A percentile compares a stretch with the other conserved stretches of the same genome.
These are phyloP conservation scores for Sabatieria punctata DNA, from an alignment of 2,888 invertebrate species.

Conservation along the genomic window DNA sequence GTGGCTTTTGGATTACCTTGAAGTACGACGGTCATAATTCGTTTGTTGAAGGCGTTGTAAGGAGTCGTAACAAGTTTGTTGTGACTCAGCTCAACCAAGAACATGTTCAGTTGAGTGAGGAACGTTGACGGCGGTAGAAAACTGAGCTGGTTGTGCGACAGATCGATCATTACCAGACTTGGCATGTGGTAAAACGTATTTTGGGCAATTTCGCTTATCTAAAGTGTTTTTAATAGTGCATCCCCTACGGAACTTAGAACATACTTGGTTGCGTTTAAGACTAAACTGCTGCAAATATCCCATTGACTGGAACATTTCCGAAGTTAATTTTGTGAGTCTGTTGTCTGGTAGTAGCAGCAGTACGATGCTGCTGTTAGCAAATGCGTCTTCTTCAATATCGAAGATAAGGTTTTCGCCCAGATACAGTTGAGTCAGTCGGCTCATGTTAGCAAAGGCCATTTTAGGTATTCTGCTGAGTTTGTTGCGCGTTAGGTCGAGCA, in stretches of 20 bases:
- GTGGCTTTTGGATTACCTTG: slow-evolving; percentile 19
- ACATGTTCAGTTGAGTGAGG: slow-evolving; percentile 25
- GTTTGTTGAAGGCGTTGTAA: slow-evolving; percentile 26
- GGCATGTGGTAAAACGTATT: slow-evolving; percentile 28
- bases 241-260: too few species aligned
- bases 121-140: slow-evolving; percentile 24
- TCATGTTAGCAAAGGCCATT: slow-evolving; percentile 17
- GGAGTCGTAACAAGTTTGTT: slow-evolving; percentile 25
- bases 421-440: slow-evolving; percentile 24
- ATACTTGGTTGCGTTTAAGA: slow-evolving; percentile 25
- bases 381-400: slow-evolving; percentile 20
- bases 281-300: slow-evolving; percentile 25
- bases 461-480: slow-evolving; percentile 14
- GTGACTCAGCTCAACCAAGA: slow-evolving; percentile 25
- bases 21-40: slow-evolving; percentile 27
- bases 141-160: slow-evolving; percentile 22
- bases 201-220: slow-evolving; percentile 24
- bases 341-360: slow-evolving; percentile 20
- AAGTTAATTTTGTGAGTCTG: slow-evolving; percentile 16
- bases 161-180: slow-evolving; percentile 25
- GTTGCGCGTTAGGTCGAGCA: slow-evolving; percentile 18
- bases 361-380: slow-evolving; percentile 24
- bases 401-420: slow-evolving; percentile 20
- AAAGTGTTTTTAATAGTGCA: slow-evolving; percentile 10
- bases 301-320: slow-evolving; percentile 20